Evolutionary conservation across 2,113 vertebrate genomes (phyloP).

Genomic region (Meles meles): DNA sequence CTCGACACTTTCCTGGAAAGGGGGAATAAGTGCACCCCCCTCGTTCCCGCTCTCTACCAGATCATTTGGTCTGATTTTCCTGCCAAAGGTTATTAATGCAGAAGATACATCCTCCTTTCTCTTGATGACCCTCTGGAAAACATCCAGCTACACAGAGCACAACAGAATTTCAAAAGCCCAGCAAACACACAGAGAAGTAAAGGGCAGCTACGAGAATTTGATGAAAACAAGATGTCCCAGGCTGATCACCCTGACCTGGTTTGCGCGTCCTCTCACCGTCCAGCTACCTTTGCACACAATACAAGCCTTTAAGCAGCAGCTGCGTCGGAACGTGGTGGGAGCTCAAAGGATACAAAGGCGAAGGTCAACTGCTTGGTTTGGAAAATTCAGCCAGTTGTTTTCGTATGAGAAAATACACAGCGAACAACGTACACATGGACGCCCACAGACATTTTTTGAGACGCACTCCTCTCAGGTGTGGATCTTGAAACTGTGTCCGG

Average conservation of each 20-base stretch:
- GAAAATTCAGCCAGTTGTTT: background rate
- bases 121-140: conserved; percentile 12
- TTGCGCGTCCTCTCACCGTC: background rate
- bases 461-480: background rate
- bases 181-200: background rate
- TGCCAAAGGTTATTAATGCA: background rate
- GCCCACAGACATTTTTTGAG: background rate
- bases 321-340: background rate
- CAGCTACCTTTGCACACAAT: background rate
- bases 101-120: background rate
- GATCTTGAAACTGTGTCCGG: background rate
- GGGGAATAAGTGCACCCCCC: background rate
- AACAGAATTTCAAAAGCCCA: background rate
- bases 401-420: background rate
- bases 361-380: background rate
- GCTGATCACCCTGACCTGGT: background rate
- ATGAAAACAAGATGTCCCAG: background rate
- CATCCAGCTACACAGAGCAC: conserved; percentile 15
- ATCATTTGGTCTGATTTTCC: background rate
- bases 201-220: background rate
- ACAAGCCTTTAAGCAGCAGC: background rate
- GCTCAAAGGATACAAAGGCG: background rate
- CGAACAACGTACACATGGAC: too few relatives aligned
- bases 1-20: background rate
- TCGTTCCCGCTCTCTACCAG: background rate